Conservation (phyloP, 2,113 vertebrate species). For the Semnopithecus entellus region DNA sequence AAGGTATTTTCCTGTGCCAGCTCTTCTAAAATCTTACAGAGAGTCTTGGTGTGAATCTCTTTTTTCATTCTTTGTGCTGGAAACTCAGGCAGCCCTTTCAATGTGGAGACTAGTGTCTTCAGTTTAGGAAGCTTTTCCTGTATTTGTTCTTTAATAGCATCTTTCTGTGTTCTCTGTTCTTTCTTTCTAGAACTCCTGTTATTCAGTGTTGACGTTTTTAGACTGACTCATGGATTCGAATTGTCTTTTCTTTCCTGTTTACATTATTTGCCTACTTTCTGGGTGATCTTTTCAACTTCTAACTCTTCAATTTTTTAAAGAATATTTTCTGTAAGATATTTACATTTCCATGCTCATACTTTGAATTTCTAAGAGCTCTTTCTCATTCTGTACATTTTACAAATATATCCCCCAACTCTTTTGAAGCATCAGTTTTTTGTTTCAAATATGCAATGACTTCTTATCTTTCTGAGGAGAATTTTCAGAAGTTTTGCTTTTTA, state of each 20-base stretch:
- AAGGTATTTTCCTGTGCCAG: background rate
- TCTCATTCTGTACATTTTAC: background rate
- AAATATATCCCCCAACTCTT: background rate
- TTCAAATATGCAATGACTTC: background rate
- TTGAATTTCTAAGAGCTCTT: background rate
- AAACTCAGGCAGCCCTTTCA: background rate
- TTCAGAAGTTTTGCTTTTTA: background rate
- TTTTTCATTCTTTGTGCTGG: background rate
- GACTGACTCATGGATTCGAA: background rate
- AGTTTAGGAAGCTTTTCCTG: background rate
- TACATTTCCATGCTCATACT: background rate
- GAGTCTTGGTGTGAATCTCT: background rate
- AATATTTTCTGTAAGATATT: background rate
- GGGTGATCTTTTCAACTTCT: background rate
- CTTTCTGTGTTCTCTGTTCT: background rate
- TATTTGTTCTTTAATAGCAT: background rate
- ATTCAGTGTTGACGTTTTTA: background rate
- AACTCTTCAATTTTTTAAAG: background rate
- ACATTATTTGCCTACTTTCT: background rate
- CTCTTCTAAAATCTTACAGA: background rate
- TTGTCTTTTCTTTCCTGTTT: background rate
- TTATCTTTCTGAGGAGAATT: background rate
- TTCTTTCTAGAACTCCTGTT: background rate
- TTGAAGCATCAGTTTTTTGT: background rate
- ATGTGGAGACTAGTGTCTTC: background rate